Percentiles rank a stretch among this genome's conserved stretches.
Evolutionary conservation across 2,113 vertebrate genomes (phyloP).

Genomic region (Gnathonemus echidnorhynchus): DNA sequence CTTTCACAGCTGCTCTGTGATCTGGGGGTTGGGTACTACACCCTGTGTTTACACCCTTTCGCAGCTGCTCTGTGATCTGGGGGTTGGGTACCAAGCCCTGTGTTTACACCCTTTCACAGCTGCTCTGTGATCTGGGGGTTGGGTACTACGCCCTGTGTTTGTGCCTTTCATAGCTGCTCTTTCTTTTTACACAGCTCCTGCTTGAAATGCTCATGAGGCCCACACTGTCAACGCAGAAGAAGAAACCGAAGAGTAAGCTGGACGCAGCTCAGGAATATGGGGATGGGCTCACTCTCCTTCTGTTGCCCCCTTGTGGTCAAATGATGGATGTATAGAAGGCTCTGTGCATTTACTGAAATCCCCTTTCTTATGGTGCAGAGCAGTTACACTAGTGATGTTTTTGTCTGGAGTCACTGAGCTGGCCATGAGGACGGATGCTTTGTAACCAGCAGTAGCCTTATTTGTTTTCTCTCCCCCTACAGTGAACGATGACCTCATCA

Average conservation of each 20-base stretch:
- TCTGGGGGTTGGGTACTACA: neutral
- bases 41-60: neutral
- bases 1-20: neutral
- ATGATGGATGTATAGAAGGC: neutral
- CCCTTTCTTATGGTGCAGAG: neutral
- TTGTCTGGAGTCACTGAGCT: neutral
- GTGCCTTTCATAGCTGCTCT: neutral
- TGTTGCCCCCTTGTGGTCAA: neutral
- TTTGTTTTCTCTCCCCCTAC: conserved; percentile 37
- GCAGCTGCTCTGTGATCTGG: neutral
- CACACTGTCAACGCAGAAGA: conserved; percentile 87
- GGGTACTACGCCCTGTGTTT: neutral
- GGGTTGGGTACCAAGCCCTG: neutral
- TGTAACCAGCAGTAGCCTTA: neutral
- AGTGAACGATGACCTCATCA: conserved; percentile 92
- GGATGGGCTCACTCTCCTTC: neutral
- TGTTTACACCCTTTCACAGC: neutral
- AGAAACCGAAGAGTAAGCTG: conserved; percentile 86
- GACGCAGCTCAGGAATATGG: neutral
- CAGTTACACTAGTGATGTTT: neutral
- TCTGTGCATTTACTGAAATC: neutral
- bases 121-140: neutral
- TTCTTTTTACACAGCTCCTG: conserved; percentile 67
- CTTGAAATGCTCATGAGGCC: conserved; percentile 97
- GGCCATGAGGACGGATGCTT: neutral